phyloP scores from a whole-genome alignment of 2,888 invertebrate genomes.

The Cenopis cana region DNA sequence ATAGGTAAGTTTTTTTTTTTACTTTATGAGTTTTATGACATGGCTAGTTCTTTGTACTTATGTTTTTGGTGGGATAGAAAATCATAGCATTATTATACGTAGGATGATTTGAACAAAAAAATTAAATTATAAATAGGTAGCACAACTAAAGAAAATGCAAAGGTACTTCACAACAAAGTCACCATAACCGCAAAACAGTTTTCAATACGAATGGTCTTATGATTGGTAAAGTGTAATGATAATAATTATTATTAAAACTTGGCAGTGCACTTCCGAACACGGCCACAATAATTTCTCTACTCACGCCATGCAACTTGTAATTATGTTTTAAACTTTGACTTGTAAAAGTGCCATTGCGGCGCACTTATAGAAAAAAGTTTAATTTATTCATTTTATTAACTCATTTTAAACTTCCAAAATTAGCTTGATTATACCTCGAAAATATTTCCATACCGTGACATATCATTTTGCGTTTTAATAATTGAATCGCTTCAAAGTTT shows the following conservation, averaged over 20 bases:
- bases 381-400: too few relatives aligned
- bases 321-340: too few relatives aligned
- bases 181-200: not conserved
- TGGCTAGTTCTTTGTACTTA: too few relatives aligned
- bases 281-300: not conserved
- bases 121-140: too few relatives aligned
- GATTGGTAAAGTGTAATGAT: not conserved
- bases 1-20: too few relatives aligned
- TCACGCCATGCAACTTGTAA: too few relatives aligned
- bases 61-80: too few relatives aligned
- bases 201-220: not conserved
- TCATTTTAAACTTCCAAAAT: not conserved
- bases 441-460: conserved; percentile 25
- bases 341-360: too few relatives aligned
- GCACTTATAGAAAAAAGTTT: too few relatives aligned
- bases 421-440: conserved; percentile 24
- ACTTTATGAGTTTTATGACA: too few relatives aligned
- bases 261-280: conserved; percentile 2
- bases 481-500: conserved; percentile 35
- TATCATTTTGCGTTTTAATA: conserved; percentile 29
- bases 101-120: too few relatives aligned
- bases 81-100: too few relatives aligned
- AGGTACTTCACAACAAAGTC: not conserved
- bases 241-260: conserved; percentile 1
- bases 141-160: not conserved